Percentiles rank a stretch among this genome's conserved stretches.
Conservation (phyloP, 2,888 invertebrate species). For the Limnephilus marmoratus region DNA sequence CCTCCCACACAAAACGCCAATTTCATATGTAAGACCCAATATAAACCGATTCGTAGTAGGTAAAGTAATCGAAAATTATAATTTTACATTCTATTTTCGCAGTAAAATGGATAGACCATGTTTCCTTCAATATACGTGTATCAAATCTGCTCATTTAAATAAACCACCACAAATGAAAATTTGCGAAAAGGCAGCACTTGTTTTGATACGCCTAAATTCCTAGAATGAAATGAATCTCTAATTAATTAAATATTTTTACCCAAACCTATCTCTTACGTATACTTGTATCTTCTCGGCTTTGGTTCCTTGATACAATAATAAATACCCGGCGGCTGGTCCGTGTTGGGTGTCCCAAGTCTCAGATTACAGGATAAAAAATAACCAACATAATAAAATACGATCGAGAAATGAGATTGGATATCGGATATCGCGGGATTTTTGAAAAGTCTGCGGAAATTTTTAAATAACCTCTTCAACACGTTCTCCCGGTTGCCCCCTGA, state of each 20-base stretch:
- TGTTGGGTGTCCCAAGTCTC: not conserved
- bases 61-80: too few species aligned
- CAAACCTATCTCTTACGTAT: not conserved
- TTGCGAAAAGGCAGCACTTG: not conserved
- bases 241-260: not conserved
- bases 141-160: not conserved
- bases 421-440: constrained; percentile 4
- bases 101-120: too few species aligned
- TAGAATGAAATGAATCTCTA: not conserved
- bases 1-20: too few species aligned
- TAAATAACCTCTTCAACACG: constrained; percentile 17
- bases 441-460: not conserved
- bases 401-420: constrained; percentile 16
- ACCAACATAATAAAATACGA: not conserved
- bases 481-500: not conserved
- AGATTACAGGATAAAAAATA: constrained; percentile 4
- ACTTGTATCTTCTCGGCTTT: not conserved
- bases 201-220: not conserved
- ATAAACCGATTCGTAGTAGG: too few species aligned
- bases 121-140: not conserved
- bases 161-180: not conserved
- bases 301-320: not conserved
- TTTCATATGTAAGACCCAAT: too few species aligned
- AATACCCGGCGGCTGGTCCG: not conserved
- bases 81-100: too few species aligned